Base-by-base conservation (phyloP, 2,113 vertebrate genomes). In the Leuciscus idus region DNA sequence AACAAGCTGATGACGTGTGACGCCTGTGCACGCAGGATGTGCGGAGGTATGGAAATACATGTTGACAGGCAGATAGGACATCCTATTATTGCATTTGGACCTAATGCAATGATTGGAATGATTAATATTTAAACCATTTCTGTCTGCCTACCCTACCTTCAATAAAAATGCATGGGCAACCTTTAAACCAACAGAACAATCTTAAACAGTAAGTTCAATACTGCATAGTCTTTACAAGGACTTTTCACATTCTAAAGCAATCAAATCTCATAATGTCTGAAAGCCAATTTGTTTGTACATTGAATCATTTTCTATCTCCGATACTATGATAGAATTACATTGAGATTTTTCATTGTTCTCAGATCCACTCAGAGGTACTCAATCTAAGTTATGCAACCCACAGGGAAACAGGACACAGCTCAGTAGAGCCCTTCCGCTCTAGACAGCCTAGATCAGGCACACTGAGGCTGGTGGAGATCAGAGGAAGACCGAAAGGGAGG, bases 331-430 rank as follows among this genome's bases (percentile, higher is more conserved):
- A 6, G 9, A 46, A 64, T 46, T 10, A 4, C 19, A 19, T 26
- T 17, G 10, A 0, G 21, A 59, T 36, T 36, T 78, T 78, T 33
- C 55, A 6, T 62, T 48, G 15, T 46, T 15, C 36, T 64, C 7
- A 81, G 79, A 80, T 43, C 30, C 21, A 21, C 13, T 81, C 23
- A 11, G 39, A 28, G 78, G 17, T 59, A 26, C 52, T 74, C 7
- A 66, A 82, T 77, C 48, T 50, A 86, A 39, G 68, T 59, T 85
- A 30, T 87, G 82, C 21, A 61, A 50, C 36, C 59, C 61, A 6
- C 39, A 81, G 28, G 39, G 61, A 83, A 90, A 89, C 86, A 88
- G 86, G 88, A 90, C 55, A 57, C 68, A 57, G 55, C 85, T 82
- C 28, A 78, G 76, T 64, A 57, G 23, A 55, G 73, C 72, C 46